Evolutionary conservation across 2,113 vertebrate species (phyloP).

Genomic region (Psephotus haematonotus): DNA sequence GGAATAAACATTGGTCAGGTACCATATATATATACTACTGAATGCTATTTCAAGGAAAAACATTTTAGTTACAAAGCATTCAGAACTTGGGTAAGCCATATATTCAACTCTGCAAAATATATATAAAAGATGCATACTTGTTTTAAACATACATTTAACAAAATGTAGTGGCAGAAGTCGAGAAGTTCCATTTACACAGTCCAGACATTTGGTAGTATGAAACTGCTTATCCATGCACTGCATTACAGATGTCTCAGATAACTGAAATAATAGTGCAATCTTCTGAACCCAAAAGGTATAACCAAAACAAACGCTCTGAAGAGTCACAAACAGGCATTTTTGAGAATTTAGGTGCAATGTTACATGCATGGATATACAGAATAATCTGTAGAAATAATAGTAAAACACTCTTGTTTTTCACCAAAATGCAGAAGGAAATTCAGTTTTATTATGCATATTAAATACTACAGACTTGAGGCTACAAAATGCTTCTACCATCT

Average conservation of each 20-base stretch:
- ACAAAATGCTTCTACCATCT: conserved; percentile 73
- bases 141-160: conserved; percentile 68
- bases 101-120: conserved; percentile 71
- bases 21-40: conserved; percentile 58
- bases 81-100: conserved; percentile 65
- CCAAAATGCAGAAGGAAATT: conserved; percentile 77
- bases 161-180: conserved; percentile 57
- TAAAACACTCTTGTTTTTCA: conserved; percentile 70
- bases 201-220: conserved; percentile 64
- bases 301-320: conserved; percentile 51
- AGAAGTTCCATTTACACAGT: conserved; percentile 69
- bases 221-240: conserved; percentile 78
- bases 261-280: conserved; percentile 37
- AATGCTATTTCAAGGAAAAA: conserved; percentile 63
- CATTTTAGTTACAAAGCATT: conserved; percentile 69
- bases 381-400: conserved; percentile 71
- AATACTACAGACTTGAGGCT: conserved; percentile 74
- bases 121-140: conserved; percentile 70
- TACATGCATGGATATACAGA: conserved; percentile 73
- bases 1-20: conserved; percentile 62
- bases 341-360: conserved; percentile 60
- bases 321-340: conserved; percentile 53
- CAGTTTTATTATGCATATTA: conserved; percentile 70
- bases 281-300: conserved; percentile 7
- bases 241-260: conserved; percentile 15